Conservation (phyloP, 1,140 invertebrate species). For the Diabrotica virgifera region DNA sequence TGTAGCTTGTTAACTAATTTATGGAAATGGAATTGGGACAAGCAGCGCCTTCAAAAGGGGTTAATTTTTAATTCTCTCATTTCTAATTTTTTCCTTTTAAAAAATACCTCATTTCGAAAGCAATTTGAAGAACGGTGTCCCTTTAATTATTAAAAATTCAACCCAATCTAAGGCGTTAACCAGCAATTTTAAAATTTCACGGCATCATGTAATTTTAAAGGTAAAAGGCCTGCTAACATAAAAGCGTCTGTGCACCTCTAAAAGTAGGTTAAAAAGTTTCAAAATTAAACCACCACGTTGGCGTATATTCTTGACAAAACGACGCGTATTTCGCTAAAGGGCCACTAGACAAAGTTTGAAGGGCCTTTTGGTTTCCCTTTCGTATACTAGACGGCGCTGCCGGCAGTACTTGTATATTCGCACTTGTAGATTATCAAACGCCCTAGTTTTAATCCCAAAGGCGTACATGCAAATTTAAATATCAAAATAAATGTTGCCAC, state of each 20-base stretch:
- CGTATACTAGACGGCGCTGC: background rate
- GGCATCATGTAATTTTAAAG: background rate
- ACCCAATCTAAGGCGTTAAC: background rate
- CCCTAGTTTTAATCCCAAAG: background rate
- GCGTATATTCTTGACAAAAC: background rate
- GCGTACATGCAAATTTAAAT: background rate
- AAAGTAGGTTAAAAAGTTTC: conserved; percentile 3
- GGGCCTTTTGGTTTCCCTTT: conserved; percentile 1
- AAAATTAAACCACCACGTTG: background rate
- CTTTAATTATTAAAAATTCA: conserved; percentile 1
- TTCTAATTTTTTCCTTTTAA: too few relatives aligned
- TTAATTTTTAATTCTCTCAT: too few relatives aligned
- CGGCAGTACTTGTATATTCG: background rate
- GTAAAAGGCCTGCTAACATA: background rate
- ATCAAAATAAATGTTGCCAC: too few relatives aligned
- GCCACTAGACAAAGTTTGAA: conserved; percentile 2
- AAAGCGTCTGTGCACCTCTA: background rate
- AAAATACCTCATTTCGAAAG: too few relatives aligned
- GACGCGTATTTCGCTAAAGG: conserved; percentile 1
- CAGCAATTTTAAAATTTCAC: conserved; percentile 1
- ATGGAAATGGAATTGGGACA: too few relatives aligned
- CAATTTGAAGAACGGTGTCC: background rate
- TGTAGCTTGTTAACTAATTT: too few relatives aligned
- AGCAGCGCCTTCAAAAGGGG: too few relatives aligned
- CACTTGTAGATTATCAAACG: background rate